Evolutionary conservation across 2,888 invertebrate species (phyloP).

Genomic region (Pemphredon lugubris): DNA sequence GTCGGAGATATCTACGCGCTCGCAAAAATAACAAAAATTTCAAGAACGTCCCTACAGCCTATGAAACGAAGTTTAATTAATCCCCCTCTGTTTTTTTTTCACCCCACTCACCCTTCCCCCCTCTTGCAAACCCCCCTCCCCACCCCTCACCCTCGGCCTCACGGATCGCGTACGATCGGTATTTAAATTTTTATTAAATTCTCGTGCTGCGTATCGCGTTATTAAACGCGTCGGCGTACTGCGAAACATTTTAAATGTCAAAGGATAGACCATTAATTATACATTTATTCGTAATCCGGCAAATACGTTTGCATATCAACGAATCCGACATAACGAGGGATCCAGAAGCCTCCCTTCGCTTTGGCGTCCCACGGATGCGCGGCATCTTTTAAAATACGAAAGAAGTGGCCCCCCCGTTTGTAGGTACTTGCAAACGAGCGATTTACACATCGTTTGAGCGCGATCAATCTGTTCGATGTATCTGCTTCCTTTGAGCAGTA

Average conservation of each 20-base stretch:
- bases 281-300: no score
- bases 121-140: no score
- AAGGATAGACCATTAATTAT: no score
- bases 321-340: neutral
- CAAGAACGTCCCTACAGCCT: neutral
- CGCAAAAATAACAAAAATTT: neutral
- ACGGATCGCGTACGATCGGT: no score
- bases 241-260: no score
- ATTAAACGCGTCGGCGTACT: neutral
- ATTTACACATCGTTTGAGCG: conserved; percentile 60
- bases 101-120: no score
- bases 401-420: neutral
- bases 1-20: neutral
- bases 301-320: no score
- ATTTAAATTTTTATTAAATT: no score
- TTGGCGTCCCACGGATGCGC: neutral
- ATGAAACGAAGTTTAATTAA: neutral
- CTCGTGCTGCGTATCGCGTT: no score
- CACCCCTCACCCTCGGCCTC: no score
- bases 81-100: neutral
- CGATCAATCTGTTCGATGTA: conserved; percentile 47
- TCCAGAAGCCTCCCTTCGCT: no score
- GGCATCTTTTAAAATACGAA: neutral
- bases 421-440: conserved; percentile 35
- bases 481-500: conserved; percentile 56